phyloP scores from a whole-genome alignment of 2,797 vertebrate species.

The Psittacula derbiana region DNA sequence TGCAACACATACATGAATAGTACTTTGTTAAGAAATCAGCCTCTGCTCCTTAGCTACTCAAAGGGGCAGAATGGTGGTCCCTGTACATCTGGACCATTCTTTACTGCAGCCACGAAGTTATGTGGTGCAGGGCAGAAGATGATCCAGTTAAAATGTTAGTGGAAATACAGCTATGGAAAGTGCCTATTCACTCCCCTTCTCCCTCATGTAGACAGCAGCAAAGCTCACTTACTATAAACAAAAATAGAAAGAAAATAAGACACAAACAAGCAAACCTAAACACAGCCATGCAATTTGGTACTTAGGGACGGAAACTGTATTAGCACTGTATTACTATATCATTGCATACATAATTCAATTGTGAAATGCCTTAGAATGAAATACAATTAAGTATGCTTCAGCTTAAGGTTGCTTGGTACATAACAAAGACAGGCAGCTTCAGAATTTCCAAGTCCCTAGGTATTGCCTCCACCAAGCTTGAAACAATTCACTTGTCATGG shows the following conservation, averaged over 20 bases:
- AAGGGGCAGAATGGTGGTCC: not conserved
- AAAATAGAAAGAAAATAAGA: not conserved
- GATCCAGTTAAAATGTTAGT: not conserved
- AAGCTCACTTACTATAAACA: not conserved
- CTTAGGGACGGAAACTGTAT: not conserved
- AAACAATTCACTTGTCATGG: not conserved
- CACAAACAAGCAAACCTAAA: not conserved
- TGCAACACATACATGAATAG: rapidly evolving
- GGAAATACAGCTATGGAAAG: not conserved
- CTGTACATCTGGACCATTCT: not conserved
- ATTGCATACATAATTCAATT: slow-evolving; percentile 8
- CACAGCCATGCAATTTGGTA: not conserved
- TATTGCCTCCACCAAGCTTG: not conserved
- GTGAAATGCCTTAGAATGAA: slow-evolving; percentile 25
- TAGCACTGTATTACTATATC: not conserved
- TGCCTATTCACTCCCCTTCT: not conserved
- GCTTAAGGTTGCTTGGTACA: not conserved
- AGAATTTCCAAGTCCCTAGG: not conserved
- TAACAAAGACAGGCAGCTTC: not conserved
- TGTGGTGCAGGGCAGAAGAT: not conserved
- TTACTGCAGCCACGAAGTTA: not conserved
- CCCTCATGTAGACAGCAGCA: not conserved
- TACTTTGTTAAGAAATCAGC: not conserved
- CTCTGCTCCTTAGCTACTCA: not conserved
- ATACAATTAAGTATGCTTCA: not conserved